phyloP scores from a whole-genome alignment of 2,797 vertebrate species.

The Vireo griseus region DNA sequence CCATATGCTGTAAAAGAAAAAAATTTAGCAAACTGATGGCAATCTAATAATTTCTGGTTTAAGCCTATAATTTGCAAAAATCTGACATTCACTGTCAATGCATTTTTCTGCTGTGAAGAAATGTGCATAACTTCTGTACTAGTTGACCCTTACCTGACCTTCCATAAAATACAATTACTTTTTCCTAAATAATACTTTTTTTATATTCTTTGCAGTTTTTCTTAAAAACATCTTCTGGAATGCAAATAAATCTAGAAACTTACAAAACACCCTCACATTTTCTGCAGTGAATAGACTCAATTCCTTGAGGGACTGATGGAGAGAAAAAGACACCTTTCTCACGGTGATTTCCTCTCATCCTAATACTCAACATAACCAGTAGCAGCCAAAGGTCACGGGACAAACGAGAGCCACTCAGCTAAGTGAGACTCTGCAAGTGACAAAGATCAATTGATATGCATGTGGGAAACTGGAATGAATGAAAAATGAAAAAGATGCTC shows the following conservation, averaged over 20 bases:
- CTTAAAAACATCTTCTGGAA: neutral
- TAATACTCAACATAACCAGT: conserved; percentile 19
- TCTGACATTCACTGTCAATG: neutral
- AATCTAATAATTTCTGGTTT: conserved; percentile 40
- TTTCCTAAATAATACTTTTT: neutral
- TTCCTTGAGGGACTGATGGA: neutral
- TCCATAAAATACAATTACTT: neutral
- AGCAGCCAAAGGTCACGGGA: conserved; percentile 52
- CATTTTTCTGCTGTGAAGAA: neutral
- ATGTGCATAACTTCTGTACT: neutral
- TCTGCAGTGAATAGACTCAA: neutral
- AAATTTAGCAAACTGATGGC: neutral
- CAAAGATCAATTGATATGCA: conserved; percentile 50
- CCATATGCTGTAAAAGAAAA: conserved; percentile 10
- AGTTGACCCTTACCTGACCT: neutral
- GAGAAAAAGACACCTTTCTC: neutral
- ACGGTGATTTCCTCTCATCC: conserved; percentile 12
- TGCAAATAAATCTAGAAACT: neutral
- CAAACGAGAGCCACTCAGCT: conserved; percentile 56
- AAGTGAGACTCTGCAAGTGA: conserved; percentile 41
- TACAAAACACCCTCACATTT: neutral
- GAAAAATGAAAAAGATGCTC: conserved; percentile 23
- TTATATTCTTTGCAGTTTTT: neutral
- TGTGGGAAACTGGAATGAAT: conserved; percentile 25
- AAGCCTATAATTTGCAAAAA: conserved; percentile 32